Evolutionary conservation across 2,113 vertebrate species (phyloP).

Genomic region (Chaenogobius annularis): DNA sequence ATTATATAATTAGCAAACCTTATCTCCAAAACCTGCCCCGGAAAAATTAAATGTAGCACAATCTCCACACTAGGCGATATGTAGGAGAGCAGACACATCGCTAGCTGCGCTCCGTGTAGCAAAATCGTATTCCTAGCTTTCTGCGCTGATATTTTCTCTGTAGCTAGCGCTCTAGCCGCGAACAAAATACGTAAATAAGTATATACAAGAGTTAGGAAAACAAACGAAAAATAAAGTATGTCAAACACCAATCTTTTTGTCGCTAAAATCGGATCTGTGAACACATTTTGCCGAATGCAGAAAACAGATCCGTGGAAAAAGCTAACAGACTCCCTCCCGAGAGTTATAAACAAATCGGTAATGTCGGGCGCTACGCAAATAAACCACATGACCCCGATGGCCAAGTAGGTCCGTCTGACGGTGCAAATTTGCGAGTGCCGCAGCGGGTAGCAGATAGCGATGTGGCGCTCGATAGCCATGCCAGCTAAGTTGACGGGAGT

Average conservation of each 20-base stretch:
- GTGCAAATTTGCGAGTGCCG: conserved; percentile 71
- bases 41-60: conserved; percentile 57
- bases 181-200: conserved; percentile 73
- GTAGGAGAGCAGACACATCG: conserved; percentile 78
- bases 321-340: conserved; percentile 60
- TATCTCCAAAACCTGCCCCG: conserved; percentile 56
- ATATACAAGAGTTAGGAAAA: conserved; percentile 70
- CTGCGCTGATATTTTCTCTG: conserved; percentile 51
- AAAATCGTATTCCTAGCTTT: conserved; percentile 74
- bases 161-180: conserved; percentile 55
- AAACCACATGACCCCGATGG: conserved; percentile 71
- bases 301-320: conserved; percentile 70
- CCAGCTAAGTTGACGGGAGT: conserved; percentile 69
- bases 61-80: conserved; percentile 70
- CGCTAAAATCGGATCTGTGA: conserved; percentile 58
- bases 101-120: conserved; percentile 73
- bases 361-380: conserved; percentile 63
- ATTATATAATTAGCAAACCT: conserved; percentile 70
- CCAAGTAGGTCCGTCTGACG: conserved; percentile 49
- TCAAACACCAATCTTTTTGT: conserved; percentile 67
- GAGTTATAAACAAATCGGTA: conserved; percentile 70
- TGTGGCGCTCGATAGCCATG: conserved; percentile 77
- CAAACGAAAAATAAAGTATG: conserved; percentile 70
- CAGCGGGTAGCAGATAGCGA: conserved; percentile 70
- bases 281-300: conserved; percentile 70